These are phyloP conservation scores for Ceratoteleas bidentatus DNA, from an alignment of 1,140 invertebrate genomes.

Conservation along the genomic window DNA sequence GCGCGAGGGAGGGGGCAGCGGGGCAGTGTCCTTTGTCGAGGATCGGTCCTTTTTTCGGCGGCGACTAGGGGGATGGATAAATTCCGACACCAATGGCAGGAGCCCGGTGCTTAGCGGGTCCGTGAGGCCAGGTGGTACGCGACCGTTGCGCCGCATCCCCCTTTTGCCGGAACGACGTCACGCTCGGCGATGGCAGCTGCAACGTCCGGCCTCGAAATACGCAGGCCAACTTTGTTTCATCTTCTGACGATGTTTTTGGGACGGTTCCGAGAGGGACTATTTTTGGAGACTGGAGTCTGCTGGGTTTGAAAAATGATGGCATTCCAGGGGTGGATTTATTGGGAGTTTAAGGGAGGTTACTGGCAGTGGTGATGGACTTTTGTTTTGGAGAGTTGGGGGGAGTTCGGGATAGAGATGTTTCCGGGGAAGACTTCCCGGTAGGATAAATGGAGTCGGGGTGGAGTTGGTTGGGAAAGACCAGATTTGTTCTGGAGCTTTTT, in stretches of 20 bases:
- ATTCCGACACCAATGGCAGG: constrained; percentile 71
- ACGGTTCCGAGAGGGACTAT: neutral
- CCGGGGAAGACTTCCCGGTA: no score
- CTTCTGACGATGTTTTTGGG: constrained; percentile 1
- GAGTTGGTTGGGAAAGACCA: no score
- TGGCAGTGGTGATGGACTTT: no score
- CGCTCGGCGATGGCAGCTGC: constrained; percentile 71
- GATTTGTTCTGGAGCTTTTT: no score
- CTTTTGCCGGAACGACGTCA: constrained; percentile 68
- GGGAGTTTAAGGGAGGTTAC: no score
- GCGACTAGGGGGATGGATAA: constrained; percentile 56
- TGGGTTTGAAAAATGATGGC: no score
- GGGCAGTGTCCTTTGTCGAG: constrained; percentile 54
- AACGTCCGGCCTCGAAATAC: constrained; percentile 66
- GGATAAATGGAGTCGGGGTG: no score
- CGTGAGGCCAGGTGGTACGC: constrained; percentile 78
- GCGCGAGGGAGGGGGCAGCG: constrained; percentile 18
- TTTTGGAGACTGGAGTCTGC: no score
- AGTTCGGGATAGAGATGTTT: no score
- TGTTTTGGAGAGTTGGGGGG: no score
- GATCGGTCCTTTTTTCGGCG: constrained; percentile 46
- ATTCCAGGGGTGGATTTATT: no score
- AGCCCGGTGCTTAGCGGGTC: constrained; percentile 72
- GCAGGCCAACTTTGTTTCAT: constrained; percentile 31
- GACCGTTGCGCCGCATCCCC: constrained; percentile 76